Conservation (phyloP, 2,113 vertebrate genomes). For the Corapipo altera region DNA sequence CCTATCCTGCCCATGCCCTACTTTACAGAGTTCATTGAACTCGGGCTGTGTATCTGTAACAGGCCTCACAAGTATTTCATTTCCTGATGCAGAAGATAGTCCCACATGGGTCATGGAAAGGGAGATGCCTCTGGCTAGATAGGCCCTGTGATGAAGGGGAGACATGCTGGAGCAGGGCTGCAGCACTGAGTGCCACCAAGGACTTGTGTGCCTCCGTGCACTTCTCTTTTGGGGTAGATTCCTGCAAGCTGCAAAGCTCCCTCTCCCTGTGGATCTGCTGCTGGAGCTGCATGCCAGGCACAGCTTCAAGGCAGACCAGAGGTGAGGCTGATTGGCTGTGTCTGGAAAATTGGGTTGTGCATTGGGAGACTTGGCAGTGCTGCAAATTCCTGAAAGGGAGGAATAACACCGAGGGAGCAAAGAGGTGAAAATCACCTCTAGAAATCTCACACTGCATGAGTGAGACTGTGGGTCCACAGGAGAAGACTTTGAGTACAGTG, state of each 20-base stretch:
- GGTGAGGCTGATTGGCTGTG: neutral
- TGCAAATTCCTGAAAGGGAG: neutral
- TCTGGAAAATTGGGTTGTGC: neutral
- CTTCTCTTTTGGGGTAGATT: neutral
- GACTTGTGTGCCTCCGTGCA: neutral
- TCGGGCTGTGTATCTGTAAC: neutral
- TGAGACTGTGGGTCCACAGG: neutral
- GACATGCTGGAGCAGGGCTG: neutral
- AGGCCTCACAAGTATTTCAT: conserved; percentile 6
- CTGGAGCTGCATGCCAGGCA: conserved; percentile 3
- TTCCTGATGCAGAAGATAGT: neutral
- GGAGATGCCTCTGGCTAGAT: conserved; percentile 6
- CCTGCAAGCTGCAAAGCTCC: neutral
- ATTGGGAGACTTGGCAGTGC: neutral
- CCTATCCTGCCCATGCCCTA: neutral
- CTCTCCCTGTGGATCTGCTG: neutral
- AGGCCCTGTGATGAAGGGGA: neutral
- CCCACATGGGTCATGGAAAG: neutral
- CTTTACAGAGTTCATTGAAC: neutral
- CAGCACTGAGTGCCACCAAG: neutral
- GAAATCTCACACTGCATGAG: neutral
- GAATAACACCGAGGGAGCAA: neutral
- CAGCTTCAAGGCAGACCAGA: neutral
- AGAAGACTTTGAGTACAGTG: neutral
- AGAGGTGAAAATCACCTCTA: neutral